phyloP scores from a whole-genome alignment of 1,140 invertebrate genomes.

The Brachystomella parvula region DNA sequence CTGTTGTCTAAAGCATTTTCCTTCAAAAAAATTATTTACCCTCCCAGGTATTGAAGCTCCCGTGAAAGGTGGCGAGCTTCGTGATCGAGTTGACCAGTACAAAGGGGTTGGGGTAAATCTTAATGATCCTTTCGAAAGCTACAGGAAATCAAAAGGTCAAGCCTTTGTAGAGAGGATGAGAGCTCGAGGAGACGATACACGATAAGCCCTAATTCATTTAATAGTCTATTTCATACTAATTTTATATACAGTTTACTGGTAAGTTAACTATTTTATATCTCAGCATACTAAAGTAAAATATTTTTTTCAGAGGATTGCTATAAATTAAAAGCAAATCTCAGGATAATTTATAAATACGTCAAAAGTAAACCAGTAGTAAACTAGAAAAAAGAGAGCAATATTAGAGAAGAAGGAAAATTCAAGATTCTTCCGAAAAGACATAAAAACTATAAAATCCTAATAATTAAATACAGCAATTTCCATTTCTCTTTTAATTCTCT shows the following conservation, averaged over 20 bases:
- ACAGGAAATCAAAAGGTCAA: conserved; percentile 90
- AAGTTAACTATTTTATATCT: too few species aligned
- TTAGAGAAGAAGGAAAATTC: neutral
- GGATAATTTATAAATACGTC: too few species aligned
- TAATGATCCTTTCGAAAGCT: conserved; percentile 93
- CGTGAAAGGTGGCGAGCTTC: conserved; percentile 76
- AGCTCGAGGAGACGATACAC: conserved; percentile 72
- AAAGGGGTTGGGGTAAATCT: conserved; percentile 83
- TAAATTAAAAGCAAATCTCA: too few species aligned
- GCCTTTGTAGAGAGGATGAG: conserved; percentile 95
- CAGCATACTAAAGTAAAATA: too few species aligned
- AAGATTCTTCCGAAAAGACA: neutral
- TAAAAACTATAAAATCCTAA: neutral
- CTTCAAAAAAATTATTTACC: conserved; percentile 2
- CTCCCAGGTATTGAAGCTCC: conserved; percentile 71
- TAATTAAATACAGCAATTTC: neutral
- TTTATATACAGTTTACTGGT: too few species aligned
- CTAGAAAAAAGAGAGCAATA: too few species aligned
- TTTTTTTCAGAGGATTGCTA: too few species aligned
- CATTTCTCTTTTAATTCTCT: too few species aligned
- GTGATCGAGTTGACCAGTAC: conserved; percentile 84
- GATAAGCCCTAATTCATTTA: too few species aligned
- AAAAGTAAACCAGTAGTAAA: too few species aligned
- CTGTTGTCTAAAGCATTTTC: neutral
- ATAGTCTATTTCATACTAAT: too few species aligned